These are phyloP conservation scores for Drosophila watanabei DNA, from an alignment of 1,140 invertebrate species.

Conservation along the genomic window DNA sequence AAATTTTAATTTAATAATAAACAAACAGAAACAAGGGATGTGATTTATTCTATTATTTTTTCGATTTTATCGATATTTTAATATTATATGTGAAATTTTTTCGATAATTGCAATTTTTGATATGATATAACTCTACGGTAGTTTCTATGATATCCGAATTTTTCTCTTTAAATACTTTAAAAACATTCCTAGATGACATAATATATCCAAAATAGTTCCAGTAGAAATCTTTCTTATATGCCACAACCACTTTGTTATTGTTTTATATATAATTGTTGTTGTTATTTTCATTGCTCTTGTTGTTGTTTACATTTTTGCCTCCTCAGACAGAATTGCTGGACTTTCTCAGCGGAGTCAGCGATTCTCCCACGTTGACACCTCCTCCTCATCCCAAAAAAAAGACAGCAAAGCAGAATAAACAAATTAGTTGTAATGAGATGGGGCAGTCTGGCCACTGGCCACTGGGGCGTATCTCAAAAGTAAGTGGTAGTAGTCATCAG, in stretches of 20 bases:
- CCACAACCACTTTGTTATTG: neutral
- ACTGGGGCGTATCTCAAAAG: slow-evolving; percentile 7
- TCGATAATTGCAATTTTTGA: no score
- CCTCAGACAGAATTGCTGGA: slow-evolving; percentile 5
- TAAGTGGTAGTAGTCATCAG: slow-evolving; percentile 36
- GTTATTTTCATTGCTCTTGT: no score
- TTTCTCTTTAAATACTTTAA: neutral
- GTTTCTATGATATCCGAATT: neutral
- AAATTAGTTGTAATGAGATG: slow-evolving; percentile 71
- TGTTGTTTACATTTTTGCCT: neutral
- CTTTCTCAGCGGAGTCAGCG: slow-evolving; percentile 51
- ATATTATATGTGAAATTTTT: no score
- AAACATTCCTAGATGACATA: neutral
- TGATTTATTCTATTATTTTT: no score
- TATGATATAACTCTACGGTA: no score
- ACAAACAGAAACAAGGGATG: no score
- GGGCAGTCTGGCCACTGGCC: slow-evolving; percentile 2
- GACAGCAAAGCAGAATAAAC: slow-evolving; percentile 60
- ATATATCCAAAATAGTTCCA: neutral
- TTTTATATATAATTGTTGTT: no score
- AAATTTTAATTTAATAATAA: no score
- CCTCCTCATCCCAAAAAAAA: slow-evolving; percentile 40
- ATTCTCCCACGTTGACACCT: slow-evolving; percentile 63
- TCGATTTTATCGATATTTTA: no score
- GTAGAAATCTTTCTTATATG: neutral